A percentile compares a stretch with the other conserved stretches of the same genome.
phyloP scores from a whole-genome alignment of 2,888 invertebrate genomes.

The Pachliopta kotzebuea region DNA sequence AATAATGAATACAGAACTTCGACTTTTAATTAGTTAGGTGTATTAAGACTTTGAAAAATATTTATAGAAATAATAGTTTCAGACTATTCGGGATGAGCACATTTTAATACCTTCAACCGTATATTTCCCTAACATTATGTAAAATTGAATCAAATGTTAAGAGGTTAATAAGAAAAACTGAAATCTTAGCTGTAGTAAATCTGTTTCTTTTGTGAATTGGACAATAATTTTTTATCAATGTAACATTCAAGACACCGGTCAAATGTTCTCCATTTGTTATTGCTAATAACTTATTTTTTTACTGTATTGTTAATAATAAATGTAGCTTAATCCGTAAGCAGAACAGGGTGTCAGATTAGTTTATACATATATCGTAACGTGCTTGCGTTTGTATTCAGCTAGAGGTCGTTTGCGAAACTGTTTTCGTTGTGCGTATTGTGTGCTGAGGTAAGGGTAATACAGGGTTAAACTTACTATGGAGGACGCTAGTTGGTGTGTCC shows the following conservation, averaged over 20 bases:
- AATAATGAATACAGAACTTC: too few relatives aligned
- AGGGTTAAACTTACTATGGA: background rate
- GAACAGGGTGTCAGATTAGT: background rate
- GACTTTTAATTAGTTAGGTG: too few relatives aligned
- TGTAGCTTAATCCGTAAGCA: background rate
- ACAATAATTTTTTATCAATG: background rate
- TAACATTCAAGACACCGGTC: too few relatives aligned
- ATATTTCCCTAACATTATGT: background rate
- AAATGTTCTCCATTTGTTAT: too few relatives aligned
- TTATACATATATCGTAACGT: background rate
- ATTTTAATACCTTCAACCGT: background rate
- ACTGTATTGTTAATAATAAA: background rate
- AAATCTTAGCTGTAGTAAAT: too few relatives aligned
- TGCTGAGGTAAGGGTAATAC: slow-evolving; percentile 12
- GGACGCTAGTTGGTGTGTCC: background rate
- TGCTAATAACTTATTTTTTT: too few relatives aligned
- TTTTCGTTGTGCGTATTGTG: slow-evolving; percentile 6
- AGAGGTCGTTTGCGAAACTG: slow-evolving; percentile 9
- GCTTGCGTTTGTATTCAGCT: slow-evolving; percentile 17
- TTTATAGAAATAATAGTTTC: too few relatives aligned
- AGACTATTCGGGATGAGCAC: background rate
- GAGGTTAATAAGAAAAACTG: background rate
- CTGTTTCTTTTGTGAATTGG: background rate
- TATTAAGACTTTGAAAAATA: too few relatives aligned
- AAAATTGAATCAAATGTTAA: background rate